Evolutionary conservation across 2,888 invertebrate genomes (phyloP).

Genomic region (Copidosoma aretas): DNA sequence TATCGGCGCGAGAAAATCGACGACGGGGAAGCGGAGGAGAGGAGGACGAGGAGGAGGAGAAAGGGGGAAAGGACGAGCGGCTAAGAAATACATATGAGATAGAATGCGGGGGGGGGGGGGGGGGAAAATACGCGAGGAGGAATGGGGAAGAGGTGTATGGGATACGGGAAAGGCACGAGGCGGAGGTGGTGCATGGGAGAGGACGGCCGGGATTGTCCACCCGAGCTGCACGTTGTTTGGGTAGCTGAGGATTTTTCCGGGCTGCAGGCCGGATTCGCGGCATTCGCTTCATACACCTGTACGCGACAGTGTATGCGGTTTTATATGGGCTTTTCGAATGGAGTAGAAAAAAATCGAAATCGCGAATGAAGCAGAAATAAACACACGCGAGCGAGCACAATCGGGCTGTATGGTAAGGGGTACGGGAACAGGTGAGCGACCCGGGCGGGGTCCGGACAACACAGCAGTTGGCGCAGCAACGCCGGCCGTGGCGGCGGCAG

Average conservation of each 20-base stretch:
- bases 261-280: neutral
- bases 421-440: constrained; percentile 55
- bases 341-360: constrained; percentile 8
- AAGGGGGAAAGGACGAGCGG: neutral
- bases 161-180: neutral
- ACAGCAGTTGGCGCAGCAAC: neutral
- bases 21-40: neutral
- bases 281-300: neutral
- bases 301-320: neutral
- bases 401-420: too few species aligned
- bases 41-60: neutral
- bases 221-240: neutral
- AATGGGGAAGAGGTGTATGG: neutral
- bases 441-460: constrained; percentile 51
- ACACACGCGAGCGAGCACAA: constrained; percentile 3
- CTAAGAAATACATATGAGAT: constrained; percentile 1
- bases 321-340: neutral
- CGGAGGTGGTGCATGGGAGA: neutral
- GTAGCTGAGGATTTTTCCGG: neutral
- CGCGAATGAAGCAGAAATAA: constrained; percentile 18
- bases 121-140: neutral
- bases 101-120: neutral
- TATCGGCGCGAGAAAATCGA: constrained; percentile 41
- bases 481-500: constrained; percentile 42
- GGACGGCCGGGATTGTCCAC: neutral